Base-by-base conservation (phyloP, 2,888 invertebrate genomes). In the Bugula neritina region DNA sequence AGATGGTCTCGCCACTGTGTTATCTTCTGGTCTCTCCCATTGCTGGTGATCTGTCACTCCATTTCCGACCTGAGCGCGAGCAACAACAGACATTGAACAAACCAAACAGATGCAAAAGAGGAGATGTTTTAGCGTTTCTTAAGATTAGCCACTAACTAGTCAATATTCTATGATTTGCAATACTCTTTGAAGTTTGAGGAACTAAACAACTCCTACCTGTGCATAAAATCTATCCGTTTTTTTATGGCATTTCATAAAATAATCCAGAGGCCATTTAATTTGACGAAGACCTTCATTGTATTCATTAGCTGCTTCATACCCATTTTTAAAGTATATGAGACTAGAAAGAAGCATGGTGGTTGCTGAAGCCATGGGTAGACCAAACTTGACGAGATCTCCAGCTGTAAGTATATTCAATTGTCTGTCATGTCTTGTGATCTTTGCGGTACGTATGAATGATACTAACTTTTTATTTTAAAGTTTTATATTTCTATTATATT, bases 261-360 rank as follows among this genome's bases (percentile, higher is more conserved):
- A 89, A 78, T 89, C 88, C 0, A 87, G 85, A 0, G 87, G 87
- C 88, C 88, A 88, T 79, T 86, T 86, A n/a, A 89, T 73, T 72
- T 78, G 77, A 69, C 77, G 80, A 31, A 77, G 77, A 35, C 77
- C 78, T 72, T 77, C 75, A 3, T 75, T 73, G 55, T 77, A 75
- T 73, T 79, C 77, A 17, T 78, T 78, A 1, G 76, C 73, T 0
- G 73, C 72, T 5, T 57, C 72, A 69, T 79, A 79, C 0, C 76
- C 79, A 55, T 77, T 75, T 31, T 74, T 71, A 71, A 75, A 78
- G 54, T 77, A 75, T 1, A 77, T 69, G n/a, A 78, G 70, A 3
- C 79, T 78, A 75, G 78, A 80, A 35, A 75, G 72, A 35, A 79
- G 71, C 21, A 76, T 72, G 58, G 78, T 77, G 13, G 76, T 72